Evolutionary conservation across 2,888 invertebrate genomes (phyloP).

Genomic region (Anodontia alba): DNA sequence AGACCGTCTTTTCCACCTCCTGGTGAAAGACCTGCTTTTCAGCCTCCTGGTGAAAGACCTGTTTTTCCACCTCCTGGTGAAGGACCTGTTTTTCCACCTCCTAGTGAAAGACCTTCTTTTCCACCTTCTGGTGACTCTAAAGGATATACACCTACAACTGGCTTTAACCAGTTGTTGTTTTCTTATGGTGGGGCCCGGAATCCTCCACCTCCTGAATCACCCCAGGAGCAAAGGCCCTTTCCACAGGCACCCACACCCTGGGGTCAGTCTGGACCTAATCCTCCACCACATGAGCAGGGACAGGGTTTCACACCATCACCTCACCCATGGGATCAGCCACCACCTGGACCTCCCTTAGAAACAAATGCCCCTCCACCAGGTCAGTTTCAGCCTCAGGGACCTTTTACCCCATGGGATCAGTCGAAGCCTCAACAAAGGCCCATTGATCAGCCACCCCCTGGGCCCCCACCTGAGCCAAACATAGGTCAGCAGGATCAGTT

Average conservation of each 20-base stretch:
- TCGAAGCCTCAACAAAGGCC: not conserved
- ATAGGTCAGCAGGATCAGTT: conserved; percentile 23
- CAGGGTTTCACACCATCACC: not conserved
- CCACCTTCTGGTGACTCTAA: not conserved
- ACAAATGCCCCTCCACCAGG: conserved; percentile 13
- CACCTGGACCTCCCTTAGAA: conserved; percentile 36
- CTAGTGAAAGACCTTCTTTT: not conserved
- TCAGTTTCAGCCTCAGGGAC: not conserved
- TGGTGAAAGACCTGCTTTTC: too few species aligned
- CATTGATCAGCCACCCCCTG: not conserved
- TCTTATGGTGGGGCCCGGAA: conserved; percentile 16
- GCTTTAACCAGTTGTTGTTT: not conserved
- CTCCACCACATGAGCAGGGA: not conserved
- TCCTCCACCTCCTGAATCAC: conserved; percentile 28
- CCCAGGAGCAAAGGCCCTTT: conserved; percentile 27
- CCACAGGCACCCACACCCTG: conserved; percentile 17
- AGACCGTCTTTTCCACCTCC: too few species aligned
- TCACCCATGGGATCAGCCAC: conserved; percentile 17
- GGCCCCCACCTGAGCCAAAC: conserved; percentile 23
- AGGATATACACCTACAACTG: not conserved
- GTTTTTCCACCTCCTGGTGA: too few species aligned
- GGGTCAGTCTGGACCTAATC: not conserved
- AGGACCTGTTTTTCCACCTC: not conserved
- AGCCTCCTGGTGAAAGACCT: too few species aligned
- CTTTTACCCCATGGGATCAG: conserved; percentile 3